A percentile compares a stretch with the other conserved stretches of the same genome.
Conservation (phyloP, 35 echinoderm and acorn worm species). For the Patiria miniata region DNA sequence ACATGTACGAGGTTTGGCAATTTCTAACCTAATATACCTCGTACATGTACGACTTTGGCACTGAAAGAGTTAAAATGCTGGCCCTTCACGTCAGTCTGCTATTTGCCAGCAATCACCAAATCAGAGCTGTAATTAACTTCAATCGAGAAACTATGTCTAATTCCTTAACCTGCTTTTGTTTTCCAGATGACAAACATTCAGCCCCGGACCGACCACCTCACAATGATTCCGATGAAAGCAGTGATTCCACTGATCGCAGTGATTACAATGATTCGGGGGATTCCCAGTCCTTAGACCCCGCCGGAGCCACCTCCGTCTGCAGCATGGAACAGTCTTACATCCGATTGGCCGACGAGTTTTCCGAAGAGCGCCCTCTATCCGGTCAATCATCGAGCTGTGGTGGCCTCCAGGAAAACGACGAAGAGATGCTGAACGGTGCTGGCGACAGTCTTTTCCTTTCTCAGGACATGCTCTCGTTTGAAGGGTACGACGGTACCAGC, state of each 20-base stretch:
- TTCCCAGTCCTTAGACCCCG: neutral
- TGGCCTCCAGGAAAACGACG: neutral
- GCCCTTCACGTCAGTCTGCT: no score
- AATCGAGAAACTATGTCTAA: no score
- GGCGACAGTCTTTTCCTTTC: neutral
- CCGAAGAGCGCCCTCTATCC: neutral
- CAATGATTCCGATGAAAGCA: neutral
- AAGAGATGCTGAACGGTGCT: neutral
- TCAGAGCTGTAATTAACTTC: no score
- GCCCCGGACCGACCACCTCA: no score
- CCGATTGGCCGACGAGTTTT: neutral
- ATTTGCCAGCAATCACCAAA: no score
- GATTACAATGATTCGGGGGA: neutral
- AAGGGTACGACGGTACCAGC: neutral
- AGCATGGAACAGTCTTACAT: neutral
- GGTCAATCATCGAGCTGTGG: neutral
- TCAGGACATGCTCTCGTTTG: neutral
- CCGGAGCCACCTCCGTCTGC: neutral
- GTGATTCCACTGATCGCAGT: constrained; percentile 17
- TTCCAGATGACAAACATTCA: no score
- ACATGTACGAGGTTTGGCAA: no score
- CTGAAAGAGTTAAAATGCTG: no score
- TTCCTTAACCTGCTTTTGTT: no score
- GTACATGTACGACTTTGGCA: no score
- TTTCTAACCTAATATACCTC: no score